Evolutionary conservation across 2,113 vertebrate genomes (phyloP), one percentile per base, ranked within the genome.

Genomic region (Neodontobutis hainanensis): DNA sequence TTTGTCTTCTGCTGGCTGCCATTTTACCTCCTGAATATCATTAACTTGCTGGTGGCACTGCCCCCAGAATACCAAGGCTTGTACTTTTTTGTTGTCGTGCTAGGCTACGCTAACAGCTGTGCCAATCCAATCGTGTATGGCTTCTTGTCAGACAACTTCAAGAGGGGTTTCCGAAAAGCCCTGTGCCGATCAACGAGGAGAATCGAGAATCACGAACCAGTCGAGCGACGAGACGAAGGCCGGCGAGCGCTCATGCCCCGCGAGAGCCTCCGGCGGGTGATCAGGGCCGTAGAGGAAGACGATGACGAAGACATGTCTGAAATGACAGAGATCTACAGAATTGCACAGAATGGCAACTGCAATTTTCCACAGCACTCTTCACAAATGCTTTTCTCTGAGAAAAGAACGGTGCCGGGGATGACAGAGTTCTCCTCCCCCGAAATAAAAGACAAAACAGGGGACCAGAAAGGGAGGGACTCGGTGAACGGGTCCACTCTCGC

Each of bases 91-190:
- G 92, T 95, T 5, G 95, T 99, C 14, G 90, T 97, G 51, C 89
- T 99, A 1, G 94, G 94, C 61, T 99, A 99, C 0, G 95, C 97
- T 48, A 99, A 99, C 89, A 99, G 97, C 89, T 99, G 97, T 2
- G 96, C 97, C 82, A 99, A 98, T 80, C 97, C 97, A n/a, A 91
- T 99, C 8, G 93, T 99, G 11, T 99, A 99, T 0, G 94, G 93
- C 51, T 99, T 99, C 80, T 87, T 99, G 68, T 99, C 97, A 0
- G 96, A 99, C 85, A 99, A 97, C 92, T 98, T 99, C 91, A 97
- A 95, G 83, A 91, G 94, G 78, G 97, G 96, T 56, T 98, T 98
- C 89, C 94, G 89, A 67, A 98, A 98, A 77, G 95, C 95, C 14
- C 91, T 99, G 11, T 97, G 95, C 73, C 94, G 97, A 55, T 94